Evolutionary conservation across 1,140 invertebrate genomes (phyloP).

Genomic region (Gryllus bimaculatus): DNA sequence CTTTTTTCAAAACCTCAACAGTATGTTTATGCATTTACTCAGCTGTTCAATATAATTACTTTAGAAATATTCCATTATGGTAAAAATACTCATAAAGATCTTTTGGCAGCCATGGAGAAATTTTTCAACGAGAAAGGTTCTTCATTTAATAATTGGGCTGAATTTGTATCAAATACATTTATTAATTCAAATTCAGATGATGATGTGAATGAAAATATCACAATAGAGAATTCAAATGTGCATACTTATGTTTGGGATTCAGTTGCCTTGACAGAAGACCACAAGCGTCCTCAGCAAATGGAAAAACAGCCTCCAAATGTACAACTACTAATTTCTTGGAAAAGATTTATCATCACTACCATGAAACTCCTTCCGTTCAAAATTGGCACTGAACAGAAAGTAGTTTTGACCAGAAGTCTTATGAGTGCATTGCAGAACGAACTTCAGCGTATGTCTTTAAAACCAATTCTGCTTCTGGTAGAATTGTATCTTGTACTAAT

Average conservation of each 20-base stretch:
- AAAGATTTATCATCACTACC: neutral
- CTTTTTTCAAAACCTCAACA: conserved; percentile 33
- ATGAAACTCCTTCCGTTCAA: conserved; percentile 9
- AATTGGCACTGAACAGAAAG: neutral
- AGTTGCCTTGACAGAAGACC: neutral
- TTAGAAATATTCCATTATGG: conserved; percentile 36
- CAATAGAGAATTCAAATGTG: neutral
- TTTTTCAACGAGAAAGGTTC: conserved; percentile 30
- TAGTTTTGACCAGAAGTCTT: neutral
- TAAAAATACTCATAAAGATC: conserved; percentile 33
- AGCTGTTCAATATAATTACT: conserved; percentile 36
- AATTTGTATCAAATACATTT: conserved; percentile 27
- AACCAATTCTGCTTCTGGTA: conserved; percentile 9
- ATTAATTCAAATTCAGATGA: neutral
- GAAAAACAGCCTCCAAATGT: neutral
- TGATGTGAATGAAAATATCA: neutral
- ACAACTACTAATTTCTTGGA: neutral
- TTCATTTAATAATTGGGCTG: conserved; percentile 32
- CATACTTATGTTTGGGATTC: neutral
- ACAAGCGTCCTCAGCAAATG: neutral
- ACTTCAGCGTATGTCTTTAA: conserved; percentile 5
- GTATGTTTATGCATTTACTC: conserved; percentile 32
- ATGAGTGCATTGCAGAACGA: neutral
- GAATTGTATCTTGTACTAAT: conserved; percentile 8
- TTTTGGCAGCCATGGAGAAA: conserved; percentile 33